phyloP scores from a whole-genome alignment of 1,140 invertebrate genomes.

The Orchesella cincta region DNA sequence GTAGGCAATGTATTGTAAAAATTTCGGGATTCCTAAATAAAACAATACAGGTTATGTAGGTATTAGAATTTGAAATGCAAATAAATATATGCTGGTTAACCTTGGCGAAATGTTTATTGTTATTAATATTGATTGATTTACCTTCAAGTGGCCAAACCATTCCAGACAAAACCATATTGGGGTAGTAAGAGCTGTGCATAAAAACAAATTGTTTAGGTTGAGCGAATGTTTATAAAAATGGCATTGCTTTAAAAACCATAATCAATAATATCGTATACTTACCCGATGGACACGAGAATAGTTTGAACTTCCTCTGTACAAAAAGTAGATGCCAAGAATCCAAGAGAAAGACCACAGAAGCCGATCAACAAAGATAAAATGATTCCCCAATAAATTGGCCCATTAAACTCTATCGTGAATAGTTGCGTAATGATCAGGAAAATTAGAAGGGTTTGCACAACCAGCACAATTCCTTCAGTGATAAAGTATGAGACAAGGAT shows the following conservation, averaged over 20 bases:
- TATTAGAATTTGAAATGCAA: too few relatives aligned
- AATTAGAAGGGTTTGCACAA: slow-evolving; percentile 56
- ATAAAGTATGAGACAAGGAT: slow-evolving; percentile 60
- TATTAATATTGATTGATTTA: slow-evolving; percentile 61
- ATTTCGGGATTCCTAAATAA: slow-evolving; percentile 63
- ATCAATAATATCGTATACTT: neutral
- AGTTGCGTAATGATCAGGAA: slow-evolving; percentile 34
- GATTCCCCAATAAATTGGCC: slow-evolving; percentile 32
- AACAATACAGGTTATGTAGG: too few relatives aligned
- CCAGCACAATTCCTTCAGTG: slow-evolving; percentile 59
- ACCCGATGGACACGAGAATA: slow-evolving; percentile 22
- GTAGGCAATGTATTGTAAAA: slow-evolving; percentile 69
- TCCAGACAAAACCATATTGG: slow-evolving; percentile 43
- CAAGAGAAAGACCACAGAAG: slow-evolving; percentile 60
- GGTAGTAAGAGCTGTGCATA: slow-evolving; percentile 26
- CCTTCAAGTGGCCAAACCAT: slow-evolving; percentile 88
- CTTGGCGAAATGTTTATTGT: neutral
- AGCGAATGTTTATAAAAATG: neutral
- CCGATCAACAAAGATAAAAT: slow-evolving; percentile 54
- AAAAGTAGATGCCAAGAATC: slow-evolving; percentile 33
- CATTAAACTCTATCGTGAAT: slow-evolving; percentile 35
- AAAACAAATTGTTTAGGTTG: neutral
- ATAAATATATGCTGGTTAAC: neutral
- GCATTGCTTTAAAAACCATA: neutral
- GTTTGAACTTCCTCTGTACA: slow-evolving; percentile 38